Evolutionary conservation across 1,140 invertebrate genomes (phyloP).

Genomic region (Batillaria attramentaria): DNA sequence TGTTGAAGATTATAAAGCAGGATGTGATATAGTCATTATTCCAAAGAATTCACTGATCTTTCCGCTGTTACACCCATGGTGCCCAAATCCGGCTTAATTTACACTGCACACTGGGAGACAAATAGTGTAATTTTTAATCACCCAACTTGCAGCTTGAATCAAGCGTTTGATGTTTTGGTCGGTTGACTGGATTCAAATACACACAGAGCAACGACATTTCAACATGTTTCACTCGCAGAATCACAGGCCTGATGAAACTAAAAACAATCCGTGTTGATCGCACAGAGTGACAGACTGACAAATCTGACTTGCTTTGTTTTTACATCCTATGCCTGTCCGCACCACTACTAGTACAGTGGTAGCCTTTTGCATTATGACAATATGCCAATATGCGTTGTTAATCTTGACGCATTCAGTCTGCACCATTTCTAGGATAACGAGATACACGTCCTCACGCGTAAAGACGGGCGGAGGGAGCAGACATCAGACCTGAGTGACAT

Average conservation of each 20-base stretch:
- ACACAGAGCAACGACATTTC: no score
- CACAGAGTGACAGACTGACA: neutral
- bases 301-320: neutral
- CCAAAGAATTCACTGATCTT: neutral
- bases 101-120: no score
- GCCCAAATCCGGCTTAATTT: neutral
- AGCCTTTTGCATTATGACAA: neutral
- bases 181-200: no score
- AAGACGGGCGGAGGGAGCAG: constrained; percentile 49
- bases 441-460: constrained; percentile 20
- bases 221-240: no score
- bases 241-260: no score
- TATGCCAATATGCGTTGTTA: neutral
- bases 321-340: neutral
- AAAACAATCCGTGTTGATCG: no score
- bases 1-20: neutral
- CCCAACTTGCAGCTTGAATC: no score
- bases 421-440: constrained; percentile 2
- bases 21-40: neutral
- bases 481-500: constrained; percentile 52
- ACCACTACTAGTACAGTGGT: neutral
- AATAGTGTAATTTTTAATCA: no score
- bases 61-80: neutral
- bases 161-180: no score
- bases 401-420: neutral